A percentile compares a stretch with the other conserved stretches of the same genome.
These are phyloP conservation scores for Psettodes erumei DNA, from an alignment of 2,113 vertebrate species.

Conservation along the genomic window DNA sequence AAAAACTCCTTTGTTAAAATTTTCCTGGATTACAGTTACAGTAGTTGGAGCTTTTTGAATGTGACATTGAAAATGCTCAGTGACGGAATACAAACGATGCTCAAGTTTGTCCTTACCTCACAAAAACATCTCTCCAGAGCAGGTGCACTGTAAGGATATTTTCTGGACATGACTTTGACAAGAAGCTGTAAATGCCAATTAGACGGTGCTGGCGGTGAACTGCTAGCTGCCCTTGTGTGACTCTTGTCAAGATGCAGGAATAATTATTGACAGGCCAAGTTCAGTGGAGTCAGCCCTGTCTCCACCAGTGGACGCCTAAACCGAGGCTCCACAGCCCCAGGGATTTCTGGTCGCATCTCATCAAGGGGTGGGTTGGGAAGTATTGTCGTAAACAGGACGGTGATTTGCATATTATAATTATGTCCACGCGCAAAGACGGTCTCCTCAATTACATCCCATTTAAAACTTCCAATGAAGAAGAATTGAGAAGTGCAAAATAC, in stretches of 20 bases:
- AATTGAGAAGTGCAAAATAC: slow-evolving; percentile 52
- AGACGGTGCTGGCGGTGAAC: slow-evolving; percentile 64
- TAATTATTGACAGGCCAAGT: slow-evolving; percentile 80
- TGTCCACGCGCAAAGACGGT: slow-evolving; percentile 50
- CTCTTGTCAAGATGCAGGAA: slow-evolving; percentile 70
- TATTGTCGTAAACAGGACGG: slow-evolving; percentile 57
- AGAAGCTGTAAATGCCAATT: slow-evolving; percentile 77
- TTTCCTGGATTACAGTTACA: not conserved
- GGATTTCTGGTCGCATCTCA: slow-evolving; percentile 69
- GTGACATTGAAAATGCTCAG: slow-evolving; percentile 49
- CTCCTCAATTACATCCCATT: slow-evolving; percentile 70
- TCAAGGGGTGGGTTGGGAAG: slow-evolving; percentile 38
- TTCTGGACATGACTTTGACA: slow-evolving; percentile 68
- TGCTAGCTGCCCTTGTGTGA: slow-evolving; percentile 64
- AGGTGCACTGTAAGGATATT: slow-evolving; percentile 38
- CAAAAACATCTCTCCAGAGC: slow-evolving; percentile 40
- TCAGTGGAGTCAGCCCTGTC: slow-evolving; percentile 66
- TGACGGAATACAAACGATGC: slow-evolving; percentile 8
- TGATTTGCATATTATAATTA: slow-evolving; percentile 80
- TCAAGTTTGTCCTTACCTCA: slow-evolving; percentile 16
- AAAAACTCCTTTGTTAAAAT: slow-evolving; percentile 14
- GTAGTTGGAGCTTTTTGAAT: slow-evolving; percentile 25
- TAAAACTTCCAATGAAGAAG: slow-evolving; percentile 65
- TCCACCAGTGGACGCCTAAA: slow-evolving; percentile 42
- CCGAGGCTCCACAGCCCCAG: slow-evolving; percentile 29